A percentile compares a stretch with the other conserved stretches of the same genome.
Conservation (phyloP, 2,797 vertebrate genomes). For the Rhabdomys pumilio region DNA sequence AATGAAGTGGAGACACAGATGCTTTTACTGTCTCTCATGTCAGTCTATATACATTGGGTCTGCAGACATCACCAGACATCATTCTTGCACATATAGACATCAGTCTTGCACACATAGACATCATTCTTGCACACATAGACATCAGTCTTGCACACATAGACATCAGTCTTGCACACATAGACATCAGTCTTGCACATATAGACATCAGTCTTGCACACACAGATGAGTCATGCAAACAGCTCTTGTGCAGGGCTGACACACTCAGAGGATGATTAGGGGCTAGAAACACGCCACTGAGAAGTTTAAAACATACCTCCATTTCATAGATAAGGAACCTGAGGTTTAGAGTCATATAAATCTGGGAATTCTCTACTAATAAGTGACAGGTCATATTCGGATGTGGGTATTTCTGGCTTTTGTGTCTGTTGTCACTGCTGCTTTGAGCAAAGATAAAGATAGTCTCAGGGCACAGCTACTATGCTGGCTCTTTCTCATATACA, state of each 20-base stretch:
- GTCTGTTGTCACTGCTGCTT: background rate
- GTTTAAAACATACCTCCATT: background rate
- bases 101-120: background rate
- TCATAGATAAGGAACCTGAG: slow-evolving; percentile 34
- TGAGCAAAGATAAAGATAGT: background rate
- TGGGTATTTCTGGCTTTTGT: slow-evolving; percentile 1
- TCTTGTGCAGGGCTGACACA: background rate
- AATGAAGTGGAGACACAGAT: background rate
- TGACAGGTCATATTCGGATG: slow-evolving; percentile 24
- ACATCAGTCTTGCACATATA: background rate
- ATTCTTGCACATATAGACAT: background rate
- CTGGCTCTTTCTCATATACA: background rate
- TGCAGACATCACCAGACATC: background rate
- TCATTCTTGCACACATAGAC: background rate
- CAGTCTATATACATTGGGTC: background rate
- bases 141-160: background rate
- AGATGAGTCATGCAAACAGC: background rate
- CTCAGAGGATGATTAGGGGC: background rate
- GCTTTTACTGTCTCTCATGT: background rate
- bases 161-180: no score
- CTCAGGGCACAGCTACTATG: background rate
- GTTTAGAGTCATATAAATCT: background rate
- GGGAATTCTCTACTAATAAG: background rate
- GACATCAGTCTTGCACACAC: background rate
- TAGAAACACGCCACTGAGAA: background rate